These are phyloP conservation scores for Hedychridium roseum DNA, from an alignment of 2,888 invertebrate genomes.

Conservation along the genomic window DNA sequence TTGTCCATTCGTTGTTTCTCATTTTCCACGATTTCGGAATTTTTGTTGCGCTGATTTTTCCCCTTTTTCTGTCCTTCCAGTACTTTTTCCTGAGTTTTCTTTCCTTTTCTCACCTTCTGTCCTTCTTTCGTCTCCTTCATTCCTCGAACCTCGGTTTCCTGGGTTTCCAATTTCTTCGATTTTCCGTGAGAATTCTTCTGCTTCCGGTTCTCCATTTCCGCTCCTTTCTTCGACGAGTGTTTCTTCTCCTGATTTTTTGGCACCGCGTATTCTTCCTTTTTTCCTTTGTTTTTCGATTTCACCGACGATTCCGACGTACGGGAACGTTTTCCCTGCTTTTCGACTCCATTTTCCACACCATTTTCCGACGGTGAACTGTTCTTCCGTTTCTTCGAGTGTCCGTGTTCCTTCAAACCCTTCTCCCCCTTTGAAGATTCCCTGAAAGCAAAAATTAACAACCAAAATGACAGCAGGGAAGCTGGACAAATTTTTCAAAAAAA, in stretches of 20 bases:
- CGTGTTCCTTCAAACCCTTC: constrained; percentile 14
- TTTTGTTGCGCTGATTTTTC: background rate
- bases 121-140: constrained; percentile 8
- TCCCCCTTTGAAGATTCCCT: constrained; percentile 13
- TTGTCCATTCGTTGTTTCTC: background rate
- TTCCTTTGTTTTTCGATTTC: constrained; percentile 27
- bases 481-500: too few species aligned
- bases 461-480: too few species aligned
- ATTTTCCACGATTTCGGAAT: constrained; percentile 1
- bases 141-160: background rate
- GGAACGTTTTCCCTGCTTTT: background rate
- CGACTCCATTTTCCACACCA: background rate
- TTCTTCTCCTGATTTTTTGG: constrained; percentile 5
- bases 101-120: constrained; percentile 15
- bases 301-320: constrained; percentile 5
- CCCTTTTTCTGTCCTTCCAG: background rate
- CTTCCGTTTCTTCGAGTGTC: constrained; percentile 19
- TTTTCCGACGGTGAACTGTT: constrained; percentile 9
- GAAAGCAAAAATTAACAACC: too few species aligned
- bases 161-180: constrained; percentile 2
- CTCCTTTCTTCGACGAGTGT: constrained; percentile 13
- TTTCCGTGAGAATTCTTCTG: background rate
- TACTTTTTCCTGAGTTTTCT: constrained; percentile 2
- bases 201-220: constrained; percentile 3
- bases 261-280: constrained; percentile 14